Conservation (phyloP, 2,888 invertebrate species). For the Stenodera caucasica region DNA sequence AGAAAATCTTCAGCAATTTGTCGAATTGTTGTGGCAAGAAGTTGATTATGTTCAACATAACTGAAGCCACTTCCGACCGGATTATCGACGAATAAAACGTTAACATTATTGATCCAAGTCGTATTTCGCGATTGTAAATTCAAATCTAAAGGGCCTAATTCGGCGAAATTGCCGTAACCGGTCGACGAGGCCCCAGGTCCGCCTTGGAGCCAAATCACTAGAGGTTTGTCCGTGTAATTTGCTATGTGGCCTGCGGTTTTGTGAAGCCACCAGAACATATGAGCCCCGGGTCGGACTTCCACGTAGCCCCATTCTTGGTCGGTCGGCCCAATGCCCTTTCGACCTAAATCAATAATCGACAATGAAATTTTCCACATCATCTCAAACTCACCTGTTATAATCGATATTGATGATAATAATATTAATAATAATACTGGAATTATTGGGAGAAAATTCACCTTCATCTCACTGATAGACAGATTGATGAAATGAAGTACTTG, state of each 20-base stretch:
- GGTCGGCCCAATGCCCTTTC: conserved; percentile 58
- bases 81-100: conserved; percentile 87
- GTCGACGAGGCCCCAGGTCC: conserved; percentile 68
- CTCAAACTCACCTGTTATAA: no score
- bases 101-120: conserved; percentile 62
- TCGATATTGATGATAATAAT: no score
- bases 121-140: conserved; percentile 56
- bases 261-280: conserved; percentile 79
- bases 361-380: no score
- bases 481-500: no score
- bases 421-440: no score
- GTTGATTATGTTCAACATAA: conserved; percentile 61
- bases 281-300: conserved; percentile 68
- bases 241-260: conserved; percentile 13
- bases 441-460: no score
- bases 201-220: conserved; percentile 63
- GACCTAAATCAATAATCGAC: no score
- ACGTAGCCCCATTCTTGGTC: conserved; percentile 73
- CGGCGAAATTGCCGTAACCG: conserved; percentile 73
- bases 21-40: conserved; percentile 61
- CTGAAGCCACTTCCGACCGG: conserved; percentile 89
- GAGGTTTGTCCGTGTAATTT: conserved; percentile 10
- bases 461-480: no score
- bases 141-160: conserved; percentile 40
- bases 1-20: conserved; percentile 78